Conservation (phyloP, 1,140 invertebrate species). For the Macrobrachium nipponense region DNA sequence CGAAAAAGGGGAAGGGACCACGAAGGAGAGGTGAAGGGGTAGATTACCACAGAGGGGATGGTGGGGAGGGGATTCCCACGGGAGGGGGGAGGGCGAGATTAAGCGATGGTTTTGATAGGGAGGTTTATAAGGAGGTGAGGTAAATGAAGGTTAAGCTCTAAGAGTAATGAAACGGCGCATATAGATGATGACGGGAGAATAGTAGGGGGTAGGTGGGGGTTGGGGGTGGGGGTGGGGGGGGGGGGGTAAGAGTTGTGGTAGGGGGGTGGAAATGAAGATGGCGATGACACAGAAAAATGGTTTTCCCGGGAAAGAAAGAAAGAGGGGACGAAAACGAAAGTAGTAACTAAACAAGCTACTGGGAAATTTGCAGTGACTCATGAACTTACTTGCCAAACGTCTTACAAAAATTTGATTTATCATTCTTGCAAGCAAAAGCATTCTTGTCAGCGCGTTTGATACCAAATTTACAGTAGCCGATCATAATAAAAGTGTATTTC, state of each 20-base stretch:
- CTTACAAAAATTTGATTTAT: too few species aligned
- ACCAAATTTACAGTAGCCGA: too few species aligned
- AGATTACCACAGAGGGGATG: constrained; percentile 2
- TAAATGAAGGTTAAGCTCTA: neutral
- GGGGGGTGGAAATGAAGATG: neutral
- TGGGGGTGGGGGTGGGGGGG: too few species aligned
- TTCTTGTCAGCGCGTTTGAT: too few species aligned
- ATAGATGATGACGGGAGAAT: neutral
- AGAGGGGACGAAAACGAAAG: neutral
- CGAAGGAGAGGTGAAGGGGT: neutral
- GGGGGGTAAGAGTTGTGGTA: neutral
- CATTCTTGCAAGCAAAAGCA: too few species aligned
- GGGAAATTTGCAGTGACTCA: neutral
- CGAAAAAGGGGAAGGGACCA: neutral
- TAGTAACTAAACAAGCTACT: neutral
- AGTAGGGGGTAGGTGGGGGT: neutral
- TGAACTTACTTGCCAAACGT: too few species aligned
- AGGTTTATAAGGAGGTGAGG: neutral
- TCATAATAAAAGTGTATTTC: too few species aligned
- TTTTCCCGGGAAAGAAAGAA: neutral
- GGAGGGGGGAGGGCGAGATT: neutral
- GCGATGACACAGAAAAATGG: neutral
- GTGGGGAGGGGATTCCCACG: neutral
- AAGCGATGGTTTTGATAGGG: too few species aligned
- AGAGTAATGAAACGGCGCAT: too few species aligned